Evolutionary conservation across 2,113 vertebrate species (phyloP).

Genomic region (Macrotus californicus): DNA sequence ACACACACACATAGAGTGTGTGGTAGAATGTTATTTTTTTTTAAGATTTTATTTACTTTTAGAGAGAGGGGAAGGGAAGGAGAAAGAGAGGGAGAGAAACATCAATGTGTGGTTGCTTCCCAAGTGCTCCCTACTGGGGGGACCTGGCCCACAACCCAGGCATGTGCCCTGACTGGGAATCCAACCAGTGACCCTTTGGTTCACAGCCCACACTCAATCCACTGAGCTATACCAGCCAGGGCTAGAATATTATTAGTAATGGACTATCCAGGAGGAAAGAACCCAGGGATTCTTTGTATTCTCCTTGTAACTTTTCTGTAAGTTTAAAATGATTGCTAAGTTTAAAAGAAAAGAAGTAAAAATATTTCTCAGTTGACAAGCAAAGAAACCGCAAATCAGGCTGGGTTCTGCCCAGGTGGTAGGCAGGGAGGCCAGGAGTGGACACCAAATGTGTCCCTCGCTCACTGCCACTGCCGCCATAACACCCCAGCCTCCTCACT

Average conservation of each 20-base stretch:
- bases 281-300: neutral
- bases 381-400: neutral
- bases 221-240: too few relatives aligned
- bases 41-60: too few relatives aligned
- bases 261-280: accelerated
- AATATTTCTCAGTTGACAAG: neutral
- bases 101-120: too few relatives aligned
- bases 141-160: too few relatives aligned
- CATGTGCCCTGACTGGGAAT: too few relatives aligned
- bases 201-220: too few relatives aligned
- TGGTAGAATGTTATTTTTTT: neutral
- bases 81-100: too few relatives aligned
- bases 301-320: neutral
- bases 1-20: neutral
- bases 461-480: neutral
- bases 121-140: too few relatives aligned
- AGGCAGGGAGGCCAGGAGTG: neutral
- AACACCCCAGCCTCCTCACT: neutral
- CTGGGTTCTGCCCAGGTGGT: neutral
- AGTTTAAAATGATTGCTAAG: neutral
- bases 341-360: neutral
- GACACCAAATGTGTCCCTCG: neutral
- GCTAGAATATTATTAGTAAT: neutral
- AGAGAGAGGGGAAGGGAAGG: too few relatives aligned
- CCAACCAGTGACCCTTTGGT: too few relatives aligned